These are phyloP conservation scores for Dermochelys coriacea DNA, from an alignment of 2,797 vertebrate species.

Conservation along the genomic window DNA sequence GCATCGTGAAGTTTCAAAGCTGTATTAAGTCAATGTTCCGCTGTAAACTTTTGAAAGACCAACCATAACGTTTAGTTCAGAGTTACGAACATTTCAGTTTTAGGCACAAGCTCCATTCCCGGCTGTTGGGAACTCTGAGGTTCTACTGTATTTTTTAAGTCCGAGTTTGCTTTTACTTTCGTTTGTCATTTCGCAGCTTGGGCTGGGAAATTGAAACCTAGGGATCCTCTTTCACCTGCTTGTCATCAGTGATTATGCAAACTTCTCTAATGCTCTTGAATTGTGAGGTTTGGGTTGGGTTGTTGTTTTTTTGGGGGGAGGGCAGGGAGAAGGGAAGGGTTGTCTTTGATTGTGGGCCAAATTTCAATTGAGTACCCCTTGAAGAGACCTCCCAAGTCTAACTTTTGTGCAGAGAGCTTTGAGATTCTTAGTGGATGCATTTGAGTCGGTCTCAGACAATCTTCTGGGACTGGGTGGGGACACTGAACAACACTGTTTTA, in stretches of 20 bases:
- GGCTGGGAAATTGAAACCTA: neutral
- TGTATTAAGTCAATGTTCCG: no score
- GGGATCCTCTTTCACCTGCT: neutral
- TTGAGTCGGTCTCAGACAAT: neutral
- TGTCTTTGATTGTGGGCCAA: neutral
- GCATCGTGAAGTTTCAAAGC: no score
- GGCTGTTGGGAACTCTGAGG: no score
- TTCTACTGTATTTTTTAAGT: neutral
- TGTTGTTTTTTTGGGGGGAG: neutral
- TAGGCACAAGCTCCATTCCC: no score
- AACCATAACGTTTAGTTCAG: no score
- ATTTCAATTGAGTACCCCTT: neutral
- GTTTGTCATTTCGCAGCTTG: neutral
- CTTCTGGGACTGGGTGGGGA: neutral
- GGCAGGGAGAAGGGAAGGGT: no score
- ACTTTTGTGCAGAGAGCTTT: neutral
- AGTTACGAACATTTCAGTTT: no score
- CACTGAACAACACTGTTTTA: neutral
- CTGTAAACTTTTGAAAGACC: no score
- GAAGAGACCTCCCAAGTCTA: neutral
- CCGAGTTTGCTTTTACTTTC: neutral
- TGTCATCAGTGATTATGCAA: neutral
- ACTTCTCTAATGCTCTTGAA: neutral
- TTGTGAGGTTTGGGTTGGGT: neutral
- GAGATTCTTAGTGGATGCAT: neutral